A percentile compares a stretch with the other conserved stretches of the same genome.
These are phyloP conservation scores for Microctonus aethiopoides DNA, from an alignment of 2,888 invertebrate genomes.

Conservation along the genomic window DNA sequence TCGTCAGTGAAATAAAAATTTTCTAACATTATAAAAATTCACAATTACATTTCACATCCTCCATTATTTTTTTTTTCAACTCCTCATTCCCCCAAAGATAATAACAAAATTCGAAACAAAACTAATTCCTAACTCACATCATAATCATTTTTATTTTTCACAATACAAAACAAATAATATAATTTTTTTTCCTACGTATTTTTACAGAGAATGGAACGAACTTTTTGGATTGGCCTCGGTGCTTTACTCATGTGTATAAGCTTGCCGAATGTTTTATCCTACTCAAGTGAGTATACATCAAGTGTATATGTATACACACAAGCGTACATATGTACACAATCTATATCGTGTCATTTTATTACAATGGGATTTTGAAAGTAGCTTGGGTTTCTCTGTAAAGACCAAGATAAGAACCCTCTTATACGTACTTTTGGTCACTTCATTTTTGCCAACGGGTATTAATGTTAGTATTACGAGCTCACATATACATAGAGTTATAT, in stretches of 20 bases:
- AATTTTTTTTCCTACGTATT: slow-evolving; percentile 3
- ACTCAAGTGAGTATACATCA: slow-evolving; percentile 43
- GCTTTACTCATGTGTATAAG: slow-evolving; percentile 35
- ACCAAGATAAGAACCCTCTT: slow-evolving; percentile 3
- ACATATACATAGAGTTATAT: not conserved
- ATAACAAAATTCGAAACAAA: too few species aligned
- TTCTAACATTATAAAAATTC: slow-evolving; percentile 15
- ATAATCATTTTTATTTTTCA: too few species aligned
- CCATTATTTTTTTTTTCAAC: not conserved
- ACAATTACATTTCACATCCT: not conserved
- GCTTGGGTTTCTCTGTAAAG: not conserved
- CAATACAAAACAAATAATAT: not conserved
- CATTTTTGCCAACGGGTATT: slow-evolving; percentile 28
- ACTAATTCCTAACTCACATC: too few species aligned
- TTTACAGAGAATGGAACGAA: slow-evolving; percentile 42
- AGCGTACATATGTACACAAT: not conserved
- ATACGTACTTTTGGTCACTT: slow-evolving; percentile 27
- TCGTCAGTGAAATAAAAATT: slow-evolving; percentile 12
- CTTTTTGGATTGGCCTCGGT: slow-evolving; percentile 29
- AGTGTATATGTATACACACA: not conserved
- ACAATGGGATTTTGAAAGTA: slow-evolving; percentile 31
- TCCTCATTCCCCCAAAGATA: too few species aligned
- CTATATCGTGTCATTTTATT: slow-evolving; percentile 25
- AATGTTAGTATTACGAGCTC: slow-evolving; percentile 6
- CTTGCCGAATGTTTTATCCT: slow-evolving; percentile 34